Conservation (phyloP, 2,113 vertebrate species). For the Tyto alba region DNA sequence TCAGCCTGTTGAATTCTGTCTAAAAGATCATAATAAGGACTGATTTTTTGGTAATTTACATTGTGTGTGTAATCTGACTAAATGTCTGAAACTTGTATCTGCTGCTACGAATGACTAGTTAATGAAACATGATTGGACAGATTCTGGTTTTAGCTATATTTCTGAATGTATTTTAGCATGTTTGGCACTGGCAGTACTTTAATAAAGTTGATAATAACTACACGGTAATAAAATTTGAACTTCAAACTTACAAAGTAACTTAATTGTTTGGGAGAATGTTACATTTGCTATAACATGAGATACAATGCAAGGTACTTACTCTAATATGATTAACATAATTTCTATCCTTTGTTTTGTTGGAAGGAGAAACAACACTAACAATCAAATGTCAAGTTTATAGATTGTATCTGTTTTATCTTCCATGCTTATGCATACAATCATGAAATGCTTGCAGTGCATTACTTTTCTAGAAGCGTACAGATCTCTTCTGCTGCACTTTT, state of each 20-base stretch:
- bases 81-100: neutral
- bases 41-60: neutral
- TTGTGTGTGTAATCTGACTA: neutral
- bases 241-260: neutral
- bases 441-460: neutral
- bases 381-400: neutral
- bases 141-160: neutral
- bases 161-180: neutral
- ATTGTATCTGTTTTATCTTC: neutral
- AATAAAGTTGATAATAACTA: neutral
- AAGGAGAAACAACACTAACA: neutral
- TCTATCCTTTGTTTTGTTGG: neutral
- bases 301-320: neutral
- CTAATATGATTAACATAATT: neutral
- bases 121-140: neutral
- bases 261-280: neutral
- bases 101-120: neutral
- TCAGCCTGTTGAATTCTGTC: neutral
- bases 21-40: neutral
- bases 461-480: neutral
- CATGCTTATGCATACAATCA: rapidly evolving
- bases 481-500: neutral
- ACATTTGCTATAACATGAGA: neutral
- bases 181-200: neutral
- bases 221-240: neutral